phyloP scores from a whole-genome alignment of 1,140 invertebrate species.

The Anagrus nilaparvatae region DNA sequence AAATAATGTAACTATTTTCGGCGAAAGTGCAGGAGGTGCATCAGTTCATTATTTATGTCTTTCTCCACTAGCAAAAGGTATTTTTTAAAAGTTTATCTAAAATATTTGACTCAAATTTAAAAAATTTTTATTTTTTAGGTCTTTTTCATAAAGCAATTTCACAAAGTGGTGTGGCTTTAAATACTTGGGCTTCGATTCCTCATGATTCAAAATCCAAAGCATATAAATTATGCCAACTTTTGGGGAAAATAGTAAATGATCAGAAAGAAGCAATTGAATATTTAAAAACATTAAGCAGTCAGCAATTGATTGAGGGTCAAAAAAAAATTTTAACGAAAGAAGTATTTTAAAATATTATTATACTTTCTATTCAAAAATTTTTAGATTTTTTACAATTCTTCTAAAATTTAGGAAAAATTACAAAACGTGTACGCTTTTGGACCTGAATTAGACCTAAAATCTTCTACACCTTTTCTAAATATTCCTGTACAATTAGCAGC shows the following conservation, averaged over 20 bases:
- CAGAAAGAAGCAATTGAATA: constrained; percentile 27
- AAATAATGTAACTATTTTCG: constrained; percentile 51
- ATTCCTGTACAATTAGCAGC: not conserved
- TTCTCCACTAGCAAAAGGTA: constrained; percentile 19
- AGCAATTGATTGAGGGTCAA: constrained; percentile 16
- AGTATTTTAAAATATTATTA: constrained; percentile 1
- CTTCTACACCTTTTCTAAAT: constrained; percentile 5
- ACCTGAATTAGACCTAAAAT: constrained; percentile 1
- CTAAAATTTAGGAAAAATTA: not conserved
- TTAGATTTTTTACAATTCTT: not conserved
- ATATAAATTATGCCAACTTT: constrained; percentile 30
- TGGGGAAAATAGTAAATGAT: constrained; percentile 23
- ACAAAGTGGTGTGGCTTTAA: constrained; percentile 62
- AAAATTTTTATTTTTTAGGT: constrained; percentile 35
- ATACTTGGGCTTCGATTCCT: constrained; percentile 57
- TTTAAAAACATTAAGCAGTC: constrained; percentile 18
- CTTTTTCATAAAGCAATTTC: constrained; percentile 60
- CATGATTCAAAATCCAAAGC: constrained; percentile 27
- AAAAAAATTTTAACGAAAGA: constrained; percentile 12
- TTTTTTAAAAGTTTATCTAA: not conserved
- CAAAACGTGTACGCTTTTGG: not conserved
- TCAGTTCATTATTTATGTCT: constrained; percentile 27
- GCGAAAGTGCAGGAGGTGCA: constrained; percentile 47
- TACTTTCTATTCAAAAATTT: not conserved
- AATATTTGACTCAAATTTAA: not conserved